phyloP scores from a whole-genome alignment of 2,888 invertebrate species.

The Morinoia aosen region DNA sequence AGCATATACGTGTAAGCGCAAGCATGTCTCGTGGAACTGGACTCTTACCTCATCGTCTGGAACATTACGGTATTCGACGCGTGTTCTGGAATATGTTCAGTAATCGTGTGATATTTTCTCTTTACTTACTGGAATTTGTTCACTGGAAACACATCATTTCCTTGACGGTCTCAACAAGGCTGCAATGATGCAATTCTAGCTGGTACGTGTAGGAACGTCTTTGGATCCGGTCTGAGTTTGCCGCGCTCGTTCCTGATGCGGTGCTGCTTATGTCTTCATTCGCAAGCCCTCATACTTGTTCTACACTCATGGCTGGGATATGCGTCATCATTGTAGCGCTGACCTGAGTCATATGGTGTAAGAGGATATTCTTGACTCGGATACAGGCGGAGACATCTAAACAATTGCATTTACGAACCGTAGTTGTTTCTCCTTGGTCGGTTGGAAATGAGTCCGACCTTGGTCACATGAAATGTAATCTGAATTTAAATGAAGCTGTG shows the following conservation, averaged over 20 bases:
- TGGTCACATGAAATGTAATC: not conserved
- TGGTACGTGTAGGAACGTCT: not conserved
- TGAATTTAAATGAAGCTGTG: too few relatives aligned
- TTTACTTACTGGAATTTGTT: not conserved
- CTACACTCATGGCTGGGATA: not conserved
- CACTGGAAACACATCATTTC: not conserved
- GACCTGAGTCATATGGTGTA: not conserved
- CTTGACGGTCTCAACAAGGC: not conserved
- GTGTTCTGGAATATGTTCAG: not conserved
- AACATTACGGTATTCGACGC: not conserved
- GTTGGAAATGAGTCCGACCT: not conserved
- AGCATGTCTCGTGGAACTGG: not conserved
- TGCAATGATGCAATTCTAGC: slow-evolving; percentile 9
- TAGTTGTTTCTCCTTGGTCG: not conserved
- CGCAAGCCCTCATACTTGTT: not conserved
- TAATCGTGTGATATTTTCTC: not conserved
- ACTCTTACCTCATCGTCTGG: not conserved
- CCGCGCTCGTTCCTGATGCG: not conserved
- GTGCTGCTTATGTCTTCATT: not conserved
- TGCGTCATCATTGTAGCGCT: not conserved
- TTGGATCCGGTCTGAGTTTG: not conserved
- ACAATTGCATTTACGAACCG: not conserved
- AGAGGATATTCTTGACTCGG: not conserved
- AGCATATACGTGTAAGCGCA: not conserved
- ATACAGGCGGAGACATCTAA: not conserved